Evolutionary conservation across 1,140 invertebrate genomes (phyloP).

Genomic region (Anadara kagoshimensis): DNA sequence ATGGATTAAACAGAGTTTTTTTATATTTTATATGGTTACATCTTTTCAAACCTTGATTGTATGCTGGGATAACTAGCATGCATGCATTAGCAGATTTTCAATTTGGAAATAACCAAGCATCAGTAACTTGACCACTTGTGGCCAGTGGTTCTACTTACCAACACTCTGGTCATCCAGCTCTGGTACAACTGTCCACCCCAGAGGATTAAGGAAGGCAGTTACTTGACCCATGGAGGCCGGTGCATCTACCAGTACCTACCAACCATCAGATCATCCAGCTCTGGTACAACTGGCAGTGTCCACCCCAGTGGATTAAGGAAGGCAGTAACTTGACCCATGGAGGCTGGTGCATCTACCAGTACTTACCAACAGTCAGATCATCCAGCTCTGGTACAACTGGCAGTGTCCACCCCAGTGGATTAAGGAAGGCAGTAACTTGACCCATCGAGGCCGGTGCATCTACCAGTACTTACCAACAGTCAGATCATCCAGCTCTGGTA

Average conservation of each 20-base stretch:
- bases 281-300: conserved; percentile 78
- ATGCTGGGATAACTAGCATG: too few species aligned
- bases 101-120: too few species aligned
- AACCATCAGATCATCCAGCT: too few species aligned
- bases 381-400: conserved; percentile 88
- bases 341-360: too few species aligned
- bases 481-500: too few species aligned
- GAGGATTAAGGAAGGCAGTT: conserved; percentile 80
- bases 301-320: conserved; percentile 81
- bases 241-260: conserved; percentile 80
- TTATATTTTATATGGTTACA: not conserved
- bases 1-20: not conserved
- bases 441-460: too few species aligned
- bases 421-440: conserved; percentile 82
- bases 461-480: conserved; percentile 75
- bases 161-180: conserved; percentile 89
- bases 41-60: not conserved
- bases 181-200: conserved; percentile 84
- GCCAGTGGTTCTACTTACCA: conserved; percentile 69
- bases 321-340: too few species aligned
- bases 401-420: conserved; percentile 80
- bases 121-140: not conserved
- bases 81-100: too few species aligned
- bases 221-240: conserved; percentile 89
- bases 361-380: conserved; percentile 83